Conservation (phyloP, 2,113 vertebrate genomes). For the Dasyurus viverrinus region DNA sequence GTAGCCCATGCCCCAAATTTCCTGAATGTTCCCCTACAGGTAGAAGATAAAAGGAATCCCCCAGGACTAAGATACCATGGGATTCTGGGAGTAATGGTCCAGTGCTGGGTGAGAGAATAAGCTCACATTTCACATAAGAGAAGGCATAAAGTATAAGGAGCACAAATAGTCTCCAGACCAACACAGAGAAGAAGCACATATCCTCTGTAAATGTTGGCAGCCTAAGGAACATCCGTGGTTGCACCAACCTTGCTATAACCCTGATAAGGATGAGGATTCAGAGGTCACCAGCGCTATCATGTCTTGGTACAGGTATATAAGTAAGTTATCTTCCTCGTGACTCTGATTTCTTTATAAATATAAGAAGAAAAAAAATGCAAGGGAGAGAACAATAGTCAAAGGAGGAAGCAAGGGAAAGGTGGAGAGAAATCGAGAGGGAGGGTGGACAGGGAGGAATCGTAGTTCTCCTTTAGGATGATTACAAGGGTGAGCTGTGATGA, state of each 20-base stretch:
- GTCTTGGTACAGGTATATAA: background rate
- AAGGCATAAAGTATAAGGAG: background rate
- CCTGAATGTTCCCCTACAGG: background rate
- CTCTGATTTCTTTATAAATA: background rate
- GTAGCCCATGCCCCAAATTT: background rate
- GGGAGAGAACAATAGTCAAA: background rate
- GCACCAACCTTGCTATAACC: background rate
- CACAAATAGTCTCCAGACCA: background rate
- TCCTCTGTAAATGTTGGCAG: background rate
- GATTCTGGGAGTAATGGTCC: background rate
- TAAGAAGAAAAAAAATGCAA: background rate
- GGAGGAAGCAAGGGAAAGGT: background rate
- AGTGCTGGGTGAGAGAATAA: background rate
- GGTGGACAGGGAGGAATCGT: background rate
- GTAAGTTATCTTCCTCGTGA: background rate
- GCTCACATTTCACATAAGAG: background rate
- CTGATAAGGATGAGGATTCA: background rate
- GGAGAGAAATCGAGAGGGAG: background rate
- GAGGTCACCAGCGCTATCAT: background rate
- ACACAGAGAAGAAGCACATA: background rate
- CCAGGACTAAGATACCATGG: background rate
- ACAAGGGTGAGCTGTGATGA: conserved; percentile 81
- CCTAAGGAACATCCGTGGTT: background rate
- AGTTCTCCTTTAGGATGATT: background rate
- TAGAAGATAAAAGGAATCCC: background rate